Evolutionary conservation across 2,113 vertebrate species (phyloP).

Genomic region (Hoplias malabaricus): DNA sequence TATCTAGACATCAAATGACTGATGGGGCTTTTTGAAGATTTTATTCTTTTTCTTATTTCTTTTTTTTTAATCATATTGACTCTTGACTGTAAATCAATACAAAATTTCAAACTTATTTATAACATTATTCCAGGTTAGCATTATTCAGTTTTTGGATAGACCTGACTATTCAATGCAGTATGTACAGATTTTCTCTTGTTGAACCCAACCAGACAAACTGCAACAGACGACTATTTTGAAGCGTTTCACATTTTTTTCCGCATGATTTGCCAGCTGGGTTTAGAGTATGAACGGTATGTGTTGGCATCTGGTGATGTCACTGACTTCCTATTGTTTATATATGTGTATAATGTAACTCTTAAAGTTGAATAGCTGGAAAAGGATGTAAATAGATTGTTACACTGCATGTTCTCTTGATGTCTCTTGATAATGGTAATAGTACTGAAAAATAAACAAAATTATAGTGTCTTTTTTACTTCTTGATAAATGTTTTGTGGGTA

Average conservation of each 20-base stretch:
- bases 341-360: constrained; percentile 18
- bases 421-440: background rate
- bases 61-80: background rate
- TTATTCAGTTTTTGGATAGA: background rate
- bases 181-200: background rate
- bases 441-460: constrained; percentile 26
- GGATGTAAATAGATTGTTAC: constrained; percentile 33
- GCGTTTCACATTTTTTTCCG: background rate
- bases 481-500: background rate
- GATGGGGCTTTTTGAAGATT: background rate
- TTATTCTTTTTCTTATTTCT: background rate
- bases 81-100: background rate
- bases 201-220: background rate
- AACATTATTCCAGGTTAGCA: no score
- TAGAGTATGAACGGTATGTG: background rate
- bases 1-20: background rate
- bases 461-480: constrained; percentile 18
- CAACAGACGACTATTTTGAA: background rate
- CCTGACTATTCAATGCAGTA: background rate
- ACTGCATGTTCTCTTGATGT: constrained; percentile 49
- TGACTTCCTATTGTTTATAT: constrained; percentile 22
- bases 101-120: background rate
- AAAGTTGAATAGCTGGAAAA: background rate
- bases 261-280: background rate
- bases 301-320: background rate